Evolutionary conservation across 1,140 invertebrate species (phyloP).

Genomic region (Dendrolimus kikuchii): DNA sequence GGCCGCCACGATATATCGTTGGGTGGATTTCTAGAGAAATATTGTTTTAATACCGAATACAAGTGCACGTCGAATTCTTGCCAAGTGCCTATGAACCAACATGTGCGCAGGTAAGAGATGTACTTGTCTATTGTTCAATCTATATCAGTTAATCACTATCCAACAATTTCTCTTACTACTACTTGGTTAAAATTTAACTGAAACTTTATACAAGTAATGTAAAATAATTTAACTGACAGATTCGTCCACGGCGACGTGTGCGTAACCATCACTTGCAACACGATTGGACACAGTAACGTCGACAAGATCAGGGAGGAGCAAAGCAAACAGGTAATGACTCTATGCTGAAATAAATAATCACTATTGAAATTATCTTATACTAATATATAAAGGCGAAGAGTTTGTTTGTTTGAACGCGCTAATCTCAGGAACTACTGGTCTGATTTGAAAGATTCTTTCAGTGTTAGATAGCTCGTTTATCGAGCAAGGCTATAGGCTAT

Average conservation of each 20-base stretch:
- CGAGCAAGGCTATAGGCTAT: too few relatives aligned
- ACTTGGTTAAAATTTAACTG: too few relatives aligned
- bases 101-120: conserved; percentile 77
- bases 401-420: too few relatives aligned
- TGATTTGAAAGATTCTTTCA: too few relatives aligned
- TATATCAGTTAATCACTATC: background rate
- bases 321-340: conserved; percentile 44
- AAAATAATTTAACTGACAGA: conserved; percentile 33
- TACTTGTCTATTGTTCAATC: background rate
- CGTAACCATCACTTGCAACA: conserved; percentile 72
- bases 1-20: conserved; percentile 95
- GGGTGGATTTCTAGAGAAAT: conserved; percentile 93
- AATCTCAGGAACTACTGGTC: too few relatives aligned
- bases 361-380: too few relatives aligned
- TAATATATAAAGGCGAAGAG: too few relatives aligned
- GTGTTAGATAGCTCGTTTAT: too few relatives aligned
- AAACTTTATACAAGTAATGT: background rate
- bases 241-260: conserved; percentile 87
- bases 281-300: conserved; percentile 58
- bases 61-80: conserved; percentile 88
- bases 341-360: background rate
- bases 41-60: conserved; percentile 90
- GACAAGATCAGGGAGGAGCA: conserved; percentile 49
- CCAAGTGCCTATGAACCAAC: conserved; percentile 89
- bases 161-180: too few relatives aligned